Evolutionary conservation across 2,888 invertebrate genomes (phyloP), one percentile per base, ranked within the genome.

Genomic region (Drosophila mercatorum): DNA sequence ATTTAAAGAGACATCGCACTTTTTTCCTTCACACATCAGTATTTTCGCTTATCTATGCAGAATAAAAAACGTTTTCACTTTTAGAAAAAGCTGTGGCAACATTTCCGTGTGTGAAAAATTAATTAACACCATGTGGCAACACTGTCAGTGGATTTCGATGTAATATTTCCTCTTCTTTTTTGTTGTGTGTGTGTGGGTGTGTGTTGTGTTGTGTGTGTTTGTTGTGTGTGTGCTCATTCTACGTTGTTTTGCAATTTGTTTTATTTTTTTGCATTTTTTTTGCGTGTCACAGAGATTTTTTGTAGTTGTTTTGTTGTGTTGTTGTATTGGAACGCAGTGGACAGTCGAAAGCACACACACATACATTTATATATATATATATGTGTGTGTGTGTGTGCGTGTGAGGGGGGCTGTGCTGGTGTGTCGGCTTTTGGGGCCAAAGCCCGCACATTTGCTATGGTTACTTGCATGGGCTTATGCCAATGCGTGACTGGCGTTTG

Each of bases 401-500:
- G 36, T 8, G 34, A 10, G 11, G 22, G 46, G 31, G 63, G n/a
- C 1, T 26, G 40, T 5, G 28, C 41, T 31, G 38, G 57, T 46
- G 56, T 28, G 69, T 26, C 49, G 68, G 64, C 47, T 57, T 69
- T 64, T 66, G 52, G 62, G 77, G 49, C 43, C 68, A 68, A 77
- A 69, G 78, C 80, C 73, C 69, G 70, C 68, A 82, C 66, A 80
- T 80, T 70, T 76, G 80, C 64, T 79, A 74, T 76, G 80, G 66
- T 70, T 68, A 82, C 79, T 75, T 76, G 81, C 73, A 86, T 83
- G 82, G 88, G 85, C 68, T 85, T 89, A 77, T 84, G 68, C 75
- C 77, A 71, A 89, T 85, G 84, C 84, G 84, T 89, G 89, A 85
- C 84, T 87, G 88, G 88, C 80, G 70, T 87, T 88, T 87, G 89